These are phyloP conservation scores for Cladopsammia gracilis DNA, from an alignment of 64 coral and sea anemone species.

Conservation along the genomic window DNA sequence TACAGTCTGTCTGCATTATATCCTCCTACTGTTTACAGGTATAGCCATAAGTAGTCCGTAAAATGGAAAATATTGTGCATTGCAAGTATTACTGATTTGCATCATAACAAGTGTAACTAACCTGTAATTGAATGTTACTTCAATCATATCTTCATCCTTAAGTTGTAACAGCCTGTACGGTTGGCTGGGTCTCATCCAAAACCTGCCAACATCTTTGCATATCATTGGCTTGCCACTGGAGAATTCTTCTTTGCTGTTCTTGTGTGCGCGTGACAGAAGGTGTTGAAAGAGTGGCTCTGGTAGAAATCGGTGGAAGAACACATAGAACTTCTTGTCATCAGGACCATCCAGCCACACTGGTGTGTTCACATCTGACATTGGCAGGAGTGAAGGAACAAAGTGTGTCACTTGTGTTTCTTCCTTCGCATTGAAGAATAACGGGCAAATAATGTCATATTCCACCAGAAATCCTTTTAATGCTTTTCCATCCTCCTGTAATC, in stretches of 20 bases:
- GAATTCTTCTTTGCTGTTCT: neutral
- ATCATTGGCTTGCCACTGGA: neutral
- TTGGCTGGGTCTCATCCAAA: constrained; percentile 60
- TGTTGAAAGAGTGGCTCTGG: constrained; percentile 73
- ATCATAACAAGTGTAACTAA: neutral
- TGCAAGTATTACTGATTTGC: too few relatives aligned
- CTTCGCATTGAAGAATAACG: neutral
- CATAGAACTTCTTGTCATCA: constrained; percentile 59
- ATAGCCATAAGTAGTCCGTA: too few relatives aligned
- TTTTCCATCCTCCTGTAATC: neutral
- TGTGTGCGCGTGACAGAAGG: constrained; percentile 69
- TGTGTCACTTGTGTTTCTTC: constrained; percentile 20
- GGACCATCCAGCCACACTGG: constrained; percentile 46
- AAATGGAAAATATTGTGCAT: too few relatives aligned
- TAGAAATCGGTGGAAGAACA: constrained; percentile 62
- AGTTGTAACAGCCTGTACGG: constrained; percentile 54
- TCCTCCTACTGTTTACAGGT: too few relatives aligned
- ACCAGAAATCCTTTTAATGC: constrained; percentile 27
- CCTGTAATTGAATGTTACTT: constrained; percentile 68
- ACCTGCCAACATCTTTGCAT: constrained; percentile 49
- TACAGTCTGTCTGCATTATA: too few relatives aligned
- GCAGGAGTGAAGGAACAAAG: constrained; percentile 67
- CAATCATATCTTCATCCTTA: constrained; percentile 62
- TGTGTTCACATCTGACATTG: constrained; percentile 21
- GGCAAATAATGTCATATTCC: constrained; percentile 68